phyloP scores from a whole-genome alignment of 2,888 invertebrate species.

The Sminthurinus aureus region DNA sequence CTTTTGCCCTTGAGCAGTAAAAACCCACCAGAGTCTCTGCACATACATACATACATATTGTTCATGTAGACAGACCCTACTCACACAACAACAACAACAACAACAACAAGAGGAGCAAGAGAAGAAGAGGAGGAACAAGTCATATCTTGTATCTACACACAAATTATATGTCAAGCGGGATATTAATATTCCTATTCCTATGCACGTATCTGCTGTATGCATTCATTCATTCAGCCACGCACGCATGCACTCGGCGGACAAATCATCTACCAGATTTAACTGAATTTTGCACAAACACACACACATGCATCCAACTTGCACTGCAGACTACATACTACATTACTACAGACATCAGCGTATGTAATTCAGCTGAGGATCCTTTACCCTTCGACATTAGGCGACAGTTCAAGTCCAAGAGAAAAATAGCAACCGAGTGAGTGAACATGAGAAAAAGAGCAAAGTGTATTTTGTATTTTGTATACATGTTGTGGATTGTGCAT shows the following conservation, averaged over 20 bases:
- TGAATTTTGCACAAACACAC: neutral
- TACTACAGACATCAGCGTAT: no score
- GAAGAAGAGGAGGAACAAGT: neutral
- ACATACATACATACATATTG: neutral
- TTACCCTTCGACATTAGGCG: neutral
- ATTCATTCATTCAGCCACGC: no score
- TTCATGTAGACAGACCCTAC: neutral
- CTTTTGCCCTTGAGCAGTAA: constrained; percentile 28
- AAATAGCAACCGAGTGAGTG: no score
- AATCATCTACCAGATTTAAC: constrained; percentile 5
- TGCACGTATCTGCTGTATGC: neutral
- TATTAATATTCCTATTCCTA: neutral
- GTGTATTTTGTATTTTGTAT: no score
- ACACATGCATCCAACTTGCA: no score
- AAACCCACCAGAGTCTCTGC: neutral
- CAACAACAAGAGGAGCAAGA: neutral
- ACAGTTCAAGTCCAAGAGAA: neutral
- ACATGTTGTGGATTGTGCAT: no score
- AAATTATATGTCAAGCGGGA: constrained; percentile 12
- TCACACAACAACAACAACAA: neutral
- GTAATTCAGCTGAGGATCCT: no score
- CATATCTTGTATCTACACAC: neutral
- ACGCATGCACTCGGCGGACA: neutral
- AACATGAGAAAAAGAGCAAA: no score
- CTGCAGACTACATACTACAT: no score